Evolutionary conservation across 2,797 vertebrate genomes (phyloP), one percentile per base, ranked within the genome.

Genomic region (Galagoides demidoff): DNA sequence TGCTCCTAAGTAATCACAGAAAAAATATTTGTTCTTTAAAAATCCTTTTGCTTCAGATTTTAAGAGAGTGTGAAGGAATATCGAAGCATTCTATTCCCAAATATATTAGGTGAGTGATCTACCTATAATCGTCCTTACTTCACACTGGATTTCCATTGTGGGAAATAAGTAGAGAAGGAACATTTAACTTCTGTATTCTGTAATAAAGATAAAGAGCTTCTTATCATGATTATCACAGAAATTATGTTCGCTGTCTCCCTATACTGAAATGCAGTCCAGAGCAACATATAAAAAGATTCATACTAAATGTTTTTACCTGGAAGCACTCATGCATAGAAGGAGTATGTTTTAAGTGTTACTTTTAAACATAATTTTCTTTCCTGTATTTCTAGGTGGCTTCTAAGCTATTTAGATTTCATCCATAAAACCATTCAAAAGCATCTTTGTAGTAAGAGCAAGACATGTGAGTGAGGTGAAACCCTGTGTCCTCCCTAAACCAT

Each of bases 361-460:
- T 90, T 92, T 37, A 92, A 90, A 87, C 16, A 64, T 94, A 66
- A 57, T 6, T 29, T 70, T 92, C 7, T 14, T 94, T 45, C 22
- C 70, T 79, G 34, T 52, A 2, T 63, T 85, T 77, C 29, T 77
- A 52, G 45, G 4, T 49, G 16, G 1, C 43, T n/a, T 70, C 11
- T n/a, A 66, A 85, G 39, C 52, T 73, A 29, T 85, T 95, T 78
- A 52, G 7, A 63, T 61, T 91, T 94, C 2, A 89, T 79, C 5
- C n/a, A 77, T 86, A 84, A 92, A 86, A 82, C 43, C 8, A 73
- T 84, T 84, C 57, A 20, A 77, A 77, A 64, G 22, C 2, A n/a
- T 74, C 43, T 89, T 29, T 9, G 27, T 76, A 57, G 71, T 68
- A 37, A 19, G 55, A 87, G 7, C 4, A 86, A 70, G 70, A 34